phyloP scores from a whole-genome alignment of 2,888 invertebrate species.

The Calameuta filiformis region DNA sequence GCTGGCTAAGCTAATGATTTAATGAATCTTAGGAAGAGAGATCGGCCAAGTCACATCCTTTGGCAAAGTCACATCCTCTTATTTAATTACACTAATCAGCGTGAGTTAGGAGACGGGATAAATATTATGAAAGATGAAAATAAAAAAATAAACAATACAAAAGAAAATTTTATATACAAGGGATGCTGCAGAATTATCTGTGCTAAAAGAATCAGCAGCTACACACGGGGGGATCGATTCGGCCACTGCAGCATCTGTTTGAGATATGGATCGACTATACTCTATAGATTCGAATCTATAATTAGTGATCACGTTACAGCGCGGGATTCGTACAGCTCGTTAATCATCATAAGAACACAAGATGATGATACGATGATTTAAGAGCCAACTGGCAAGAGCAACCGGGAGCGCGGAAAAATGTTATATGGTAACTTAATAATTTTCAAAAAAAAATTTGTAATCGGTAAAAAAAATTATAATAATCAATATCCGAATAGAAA shows the following conservation, averaged over 20 bases:
- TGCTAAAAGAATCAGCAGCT: neutral
- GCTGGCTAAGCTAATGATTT: neutral
- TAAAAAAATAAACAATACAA: too few species aligned
- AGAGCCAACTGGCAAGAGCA: neutral
- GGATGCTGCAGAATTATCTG: neutral
- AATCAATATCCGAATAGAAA: neutral
- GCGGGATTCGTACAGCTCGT: neutral
- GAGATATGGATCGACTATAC: neutral
- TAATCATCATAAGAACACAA: neutral
- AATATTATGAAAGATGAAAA: neutral
- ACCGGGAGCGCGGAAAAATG: neutral
- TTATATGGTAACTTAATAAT: neutral
- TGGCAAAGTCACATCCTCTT: constrained; percentile 30
- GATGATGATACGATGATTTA: neutral
- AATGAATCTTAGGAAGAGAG: neutral
- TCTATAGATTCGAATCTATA: neutral
- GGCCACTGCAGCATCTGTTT: neutral
- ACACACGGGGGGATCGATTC: neutral
- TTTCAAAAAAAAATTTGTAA: neutral
- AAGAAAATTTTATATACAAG: neutral
- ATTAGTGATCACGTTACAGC: neutral
- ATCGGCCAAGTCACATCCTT: constrained; percentile 11
- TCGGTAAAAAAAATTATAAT: neutral
- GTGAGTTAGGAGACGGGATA: neutral
- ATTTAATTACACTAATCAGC: neutral